Evolutionary conservation across 2,113 vertebrate species (phyloP), one percentile per base, ranked within the genome.

Genomic region (Gobius niger): DNA sequence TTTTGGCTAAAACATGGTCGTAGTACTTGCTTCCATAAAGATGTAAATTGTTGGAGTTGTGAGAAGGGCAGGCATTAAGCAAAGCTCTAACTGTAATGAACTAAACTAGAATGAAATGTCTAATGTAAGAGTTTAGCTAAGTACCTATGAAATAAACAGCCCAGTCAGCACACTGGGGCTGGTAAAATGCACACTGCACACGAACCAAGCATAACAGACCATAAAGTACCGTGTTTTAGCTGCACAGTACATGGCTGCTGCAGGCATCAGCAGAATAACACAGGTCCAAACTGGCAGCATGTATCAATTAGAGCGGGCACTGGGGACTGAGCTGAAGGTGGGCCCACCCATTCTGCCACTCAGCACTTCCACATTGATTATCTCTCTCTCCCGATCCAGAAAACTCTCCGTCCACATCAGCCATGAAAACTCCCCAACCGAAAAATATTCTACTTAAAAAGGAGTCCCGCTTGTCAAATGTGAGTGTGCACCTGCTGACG

Each of bases 331-430:
- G 16, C 52, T 52, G 81, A 67, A 70, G 76, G 73, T 67, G 67
- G 81, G 84, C 66, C 82, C 80, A 74, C 87, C 78, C 77, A 82
- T 68, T 87, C 70, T 46, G 7, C 81, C 65, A 81, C 85, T 89
- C 85, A 89, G 88, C 87, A 84, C 72, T 87, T 77, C 74, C 72
- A 52, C 78, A 84, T 83, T 88, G 85, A 87, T 91, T 79, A 81
- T 64, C 75, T 84, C 71, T 84, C 71, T 83, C 67, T 82, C 68
- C 69, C 86, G 72, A 67, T 63, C 82, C 79, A 83, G 85, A 76
- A 68, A 82, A 73, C 81, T 49, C 53, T 13, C 47, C 56, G 42
- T 82, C 75, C 56, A 77, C 75, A 67, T 50, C 57, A 63, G 82
- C 63, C 74, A 80, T 81, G 73, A 88, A 87, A 89, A 73, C 82